Evolutionary conservation across 1,140 invertebrate genomes (phyloP).

Genomic region (Pachypsylla venusta): DNA sequence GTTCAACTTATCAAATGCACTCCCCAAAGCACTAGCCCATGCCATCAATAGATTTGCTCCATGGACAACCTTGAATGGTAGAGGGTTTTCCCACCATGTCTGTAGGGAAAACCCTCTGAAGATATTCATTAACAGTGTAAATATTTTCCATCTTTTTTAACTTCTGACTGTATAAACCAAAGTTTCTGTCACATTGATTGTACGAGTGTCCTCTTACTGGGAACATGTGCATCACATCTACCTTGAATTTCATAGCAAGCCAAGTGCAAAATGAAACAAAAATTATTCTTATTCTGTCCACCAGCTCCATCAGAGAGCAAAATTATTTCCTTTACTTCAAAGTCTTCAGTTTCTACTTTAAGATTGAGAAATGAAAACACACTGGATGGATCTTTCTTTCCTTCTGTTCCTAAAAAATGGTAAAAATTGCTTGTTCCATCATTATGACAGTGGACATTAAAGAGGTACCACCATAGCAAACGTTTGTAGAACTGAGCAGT

Average conservation of each 20-base stretch:
- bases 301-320: background rate
- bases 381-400: too few species aligned
- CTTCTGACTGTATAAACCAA: slow-evolving; percentile 18
- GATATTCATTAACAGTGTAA: slow-evolving; percentile 9
- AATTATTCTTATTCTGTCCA: background rate
- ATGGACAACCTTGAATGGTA: background rate
- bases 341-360: too few species aligned
- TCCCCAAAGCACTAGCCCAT: background rate
- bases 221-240: slow-evolving; percentile 18
- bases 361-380: too few species aligned
- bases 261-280: slow-evolving; percentile 15
- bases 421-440: too few species aligned
- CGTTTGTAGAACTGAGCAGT: slow-evolving; percentile 17
- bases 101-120: background rate
- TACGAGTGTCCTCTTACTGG: slow-evolving; percentile 21
- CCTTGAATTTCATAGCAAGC: slow-evolving; percentile 14
- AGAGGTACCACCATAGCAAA: slow-evolving; percentile 15
- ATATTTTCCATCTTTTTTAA: slow-evolving; percentile 17
- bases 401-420: too few species aligned
- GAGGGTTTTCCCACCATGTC: background rate
- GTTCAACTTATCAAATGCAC: background rate
- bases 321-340: too few species aligned
- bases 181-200: slow-evolving; percentile 21
- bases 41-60: background rate
- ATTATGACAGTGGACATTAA: slow-evolving; percentile 19